Base-by-base conservation (phyloP, 2,113 vertebrate species). In the Pogona vitticeps region DNA sequence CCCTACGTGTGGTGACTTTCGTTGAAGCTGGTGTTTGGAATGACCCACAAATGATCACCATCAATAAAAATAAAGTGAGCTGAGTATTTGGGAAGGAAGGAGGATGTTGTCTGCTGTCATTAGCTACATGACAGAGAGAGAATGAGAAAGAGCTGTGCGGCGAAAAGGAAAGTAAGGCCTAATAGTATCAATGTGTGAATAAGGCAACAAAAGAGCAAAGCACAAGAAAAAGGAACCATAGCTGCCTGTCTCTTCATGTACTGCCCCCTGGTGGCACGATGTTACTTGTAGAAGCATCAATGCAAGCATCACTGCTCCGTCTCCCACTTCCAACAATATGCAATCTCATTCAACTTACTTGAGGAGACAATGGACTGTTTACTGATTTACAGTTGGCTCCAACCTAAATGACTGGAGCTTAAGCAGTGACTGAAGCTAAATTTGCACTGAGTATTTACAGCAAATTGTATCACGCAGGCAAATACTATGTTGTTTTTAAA, bases 371-470 rank as follows among this genome's bases (percentile, higher is more conserved):
- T 56, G 20, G 72, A 26, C 13, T 12, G 2, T 33, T 83, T 83
- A 26, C 21, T 58, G 70, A 73, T 40, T 31, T 4, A 83, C 36
- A 26, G 82, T 14, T 73, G 70, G 52, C 70, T 2, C 13, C 28
- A 36, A 38, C 8, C 23, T 65, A 26, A 31, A 56, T 2, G 18
- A 38, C 14, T 28, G 26, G 18, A 58, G 38, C 23, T 68, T 56
- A 14, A 58, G 17, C 12, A 68, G 21, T 67, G 18, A 1, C 20
- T 85, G 75, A 56, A 52, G 10, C 73, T 85, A 14, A 82, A 21
- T 7, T 33, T 33, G 42, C 67, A 58, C 42, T n/a, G 58, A 85
- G 58, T n/a, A 83, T 72, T 76, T 76, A 84, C 52, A 84, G 63
- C 83, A 80, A 6, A 73, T 67, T 0, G 0, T 76, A 76, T 42